Conservation (phyloP, 1,140 invertebrate genomes). For the Drosophila athabasca region DNA sequence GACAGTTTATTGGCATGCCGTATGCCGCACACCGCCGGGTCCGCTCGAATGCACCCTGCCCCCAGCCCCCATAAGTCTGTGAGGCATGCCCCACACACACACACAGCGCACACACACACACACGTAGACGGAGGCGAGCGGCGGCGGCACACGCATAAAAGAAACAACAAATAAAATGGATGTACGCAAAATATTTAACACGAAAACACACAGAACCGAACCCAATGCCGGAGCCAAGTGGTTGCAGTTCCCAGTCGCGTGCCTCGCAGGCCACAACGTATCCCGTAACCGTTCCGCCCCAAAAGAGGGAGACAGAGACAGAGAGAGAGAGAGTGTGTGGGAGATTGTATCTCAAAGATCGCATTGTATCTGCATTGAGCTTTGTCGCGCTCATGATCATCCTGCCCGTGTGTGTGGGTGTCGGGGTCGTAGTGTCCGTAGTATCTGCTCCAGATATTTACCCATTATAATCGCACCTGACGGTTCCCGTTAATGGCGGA, state of each 20-base stretch:
- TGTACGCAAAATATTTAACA: constrained; percentile 79
- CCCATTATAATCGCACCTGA: constrained; percentile 26
- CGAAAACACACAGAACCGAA: constrained; percentile 62
- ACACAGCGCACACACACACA: constrained; percentile 4
- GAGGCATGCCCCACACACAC: background rate
- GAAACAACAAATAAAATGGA: constrained; percentile 67
- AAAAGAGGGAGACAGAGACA: background rate
- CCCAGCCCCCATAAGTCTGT: background rate
- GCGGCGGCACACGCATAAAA: constrained; percentile 14
- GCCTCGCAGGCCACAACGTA: constrained; percentile 71
- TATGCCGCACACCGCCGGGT: constrained; percentile 26
- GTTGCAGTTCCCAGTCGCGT: constrained; percentile 78
- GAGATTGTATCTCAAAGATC: constrained; percentile 13
- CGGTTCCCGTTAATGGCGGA: constrained; percentile 36
- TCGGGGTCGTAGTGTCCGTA: background rate
- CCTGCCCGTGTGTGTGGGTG: constrained; percentile 18
- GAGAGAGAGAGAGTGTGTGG: constrained; percentile 20
- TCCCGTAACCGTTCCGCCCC: constrained; percentile 38
- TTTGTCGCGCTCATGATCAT: background rate
- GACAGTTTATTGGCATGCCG: constrained; percentile 70
- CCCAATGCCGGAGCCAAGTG: constrained; percentile 60
- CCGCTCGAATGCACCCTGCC: constrained; percentile 32
- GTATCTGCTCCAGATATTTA: constrained; percentile 4
- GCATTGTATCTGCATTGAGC: constrained; percentile 13
- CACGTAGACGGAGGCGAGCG: background rate